These are phyloP conservation scores for Scolopax bukidnonensis DNA, from an alignment of 2,797 vertebrate species.

Conservation along the genomic window DNA sequence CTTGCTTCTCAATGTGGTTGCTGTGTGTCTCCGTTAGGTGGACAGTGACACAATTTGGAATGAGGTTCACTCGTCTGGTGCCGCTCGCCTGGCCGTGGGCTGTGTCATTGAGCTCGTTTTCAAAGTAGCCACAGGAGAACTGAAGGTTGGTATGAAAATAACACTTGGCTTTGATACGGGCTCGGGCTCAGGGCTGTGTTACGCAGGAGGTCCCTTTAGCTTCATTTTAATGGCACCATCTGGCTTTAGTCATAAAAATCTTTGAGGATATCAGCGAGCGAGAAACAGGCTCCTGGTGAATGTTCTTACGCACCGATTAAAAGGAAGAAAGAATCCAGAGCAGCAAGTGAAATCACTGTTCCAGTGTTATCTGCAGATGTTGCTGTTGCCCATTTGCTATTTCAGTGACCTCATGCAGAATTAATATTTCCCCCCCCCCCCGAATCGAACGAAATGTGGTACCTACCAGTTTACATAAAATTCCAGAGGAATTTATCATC, in stretches of 20 bases:
- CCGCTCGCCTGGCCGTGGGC: slow-evolving; percentile 93
- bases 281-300: not conserved
- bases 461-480: not conserved
- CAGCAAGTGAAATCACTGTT: not conserved
- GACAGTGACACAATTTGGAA: slow-evolving; percentile 99
- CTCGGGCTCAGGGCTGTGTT: not conserved
- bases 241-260: slow-evolving; percentile 20
- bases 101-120: slow-evolving; percentile 96
- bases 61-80: slow-evolving; percentile 93
- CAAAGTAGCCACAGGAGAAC: slow-evolving; percentile 93
- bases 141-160: slow-evolving; percentile 85
- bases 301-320: not conserved
- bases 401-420: not conserved
- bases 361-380: not conserved
- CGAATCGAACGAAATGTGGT: not conserved
- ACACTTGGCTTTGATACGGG: not conserved
- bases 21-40: slow-evolving; percentile 79
- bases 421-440: not conserved
- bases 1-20: not conserved
- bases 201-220: not conserved
- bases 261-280: not conserved
- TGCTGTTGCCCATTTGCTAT: not conserved
- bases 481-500: not conserved
- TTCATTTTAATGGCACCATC: not conserved
- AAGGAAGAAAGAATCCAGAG: slow-evolving; percentile 1